Evolutionary conservation across 2,888 invertebrate species (phyloP), one percentile per base, ranked within the genome.

Genomic region (Heliconius sara): DNA sequence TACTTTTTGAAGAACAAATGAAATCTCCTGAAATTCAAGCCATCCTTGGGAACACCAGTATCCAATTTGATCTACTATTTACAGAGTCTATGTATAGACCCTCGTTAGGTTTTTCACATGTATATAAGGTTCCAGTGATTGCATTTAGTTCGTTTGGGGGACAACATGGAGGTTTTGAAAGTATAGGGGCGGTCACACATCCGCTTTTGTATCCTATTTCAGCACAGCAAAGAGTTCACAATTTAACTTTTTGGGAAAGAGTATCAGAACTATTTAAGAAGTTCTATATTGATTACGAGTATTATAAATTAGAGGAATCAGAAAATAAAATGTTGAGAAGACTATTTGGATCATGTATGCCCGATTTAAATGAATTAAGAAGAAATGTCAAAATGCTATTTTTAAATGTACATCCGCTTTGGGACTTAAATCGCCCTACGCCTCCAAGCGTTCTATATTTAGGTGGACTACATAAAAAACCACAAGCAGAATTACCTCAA

Each of bases 111-210:
- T 72, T 72, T 72, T 9, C 57, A 22, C 72, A 72, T 57, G 13
- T 57, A 27, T 22, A 57, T 72, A 72, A 72, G 22, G 72, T 72
- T 34, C 72, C 72, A 27, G 57, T 72, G 34, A 72, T 72, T 34
- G 30, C 57, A 72, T 57, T 72, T n/a, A 72, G 72, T 57, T 72
- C 72, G 7, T 34, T 52, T 72, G 39, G 72, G 10, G 27, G 30
- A 3, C 30, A 57, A 30, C 57, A 72, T 30, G 52, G 72, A 34
- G 34, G 30, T 72, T 30, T 34, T 19, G 72, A 72, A n/a, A 57
- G 12, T 19, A 72, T 72, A 22, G 72, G 57, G 30, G 52, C 57
- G 52, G 57, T 57, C 1, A 30, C 52, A 72, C 72, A 72, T 72
- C 72, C 57, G 13, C 13, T 72, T 57, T 57, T 72, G 12, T 72